Base-by-base conservation (phyloP, 2,797 vertebrate species). In the Acipenser transmontanus region DNA sequence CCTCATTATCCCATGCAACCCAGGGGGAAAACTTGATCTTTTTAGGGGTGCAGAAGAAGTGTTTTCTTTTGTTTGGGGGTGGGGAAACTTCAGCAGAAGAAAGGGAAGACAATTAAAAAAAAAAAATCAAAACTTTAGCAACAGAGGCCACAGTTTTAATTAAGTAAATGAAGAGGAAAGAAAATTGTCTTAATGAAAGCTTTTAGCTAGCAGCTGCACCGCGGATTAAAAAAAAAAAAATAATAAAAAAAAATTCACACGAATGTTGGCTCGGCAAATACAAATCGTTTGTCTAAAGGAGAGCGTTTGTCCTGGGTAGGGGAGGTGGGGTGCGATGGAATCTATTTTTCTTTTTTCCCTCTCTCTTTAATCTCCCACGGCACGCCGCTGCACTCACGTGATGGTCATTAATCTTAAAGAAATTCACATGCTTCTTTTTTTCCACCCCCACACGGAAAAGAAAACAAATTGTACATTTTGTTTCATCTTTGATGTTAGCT, bases 401-500 rank as follows among this genome's bases (percentile, higher is more conserved):
- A 68, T 68, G 69, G 63, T 68, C 69, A 71, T 75, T 72, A 74
- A 78, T 76, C 69, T 77, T 80, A 77, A 9, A 56, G 66, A 79
- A 71, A 71, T 67, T 49, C 66, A 66, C n/a, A 51, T 50, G 56
- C 79, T 72, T 68, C n/a, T 59, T 50, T 60, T 13, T 48, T 51
- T 34, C 67, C 68, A 76, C 71, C 69, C 73, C 73, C 72, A 72
- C 65, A 68, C 50, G 57, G 66, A 71, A 74, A 74, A 70, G 71
- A 70, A 56, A 70, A 69, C 61, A 7, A 72, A 72, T 68, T 66
- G 66, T 70, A 70, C 50, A 69, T 71, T 77, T 72, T 81, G 89
- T 90, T 92, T 91, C 91, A 90, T 92, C 89, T 92, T 90, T 91
- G 89, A 91, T 91, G 90, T 89, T 88, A 87, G 82, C 73, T 77